phyloP scores from a whole-genome alignment of 2,113 vertebrate genomes.

The Myodes glareolus region DNA sequence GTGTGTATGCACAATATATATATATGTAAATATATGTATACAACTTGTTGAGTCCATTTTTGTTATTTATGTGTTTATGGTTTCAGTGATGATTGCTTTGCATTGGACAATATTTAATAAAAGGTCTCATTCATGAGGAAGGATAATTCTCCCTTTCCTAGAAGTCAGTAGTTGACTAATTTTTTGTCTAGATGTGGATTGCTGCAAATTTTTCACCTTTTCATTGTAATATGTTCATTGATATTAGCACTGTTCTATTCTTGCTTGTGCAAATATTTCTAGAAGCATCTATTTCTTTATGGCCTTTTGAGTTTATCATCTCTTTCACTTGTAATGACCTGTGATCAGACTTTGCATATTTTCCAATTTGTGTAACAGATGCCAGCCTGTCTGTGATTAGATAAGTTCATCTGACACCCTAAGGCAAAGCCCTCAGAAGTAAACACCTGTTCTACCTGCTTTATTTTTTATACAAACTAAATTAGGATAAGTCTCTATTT shows the following conservation, averaged over 20 bases:
- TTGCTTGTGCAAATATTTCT: neutral
- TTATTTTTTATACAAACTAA: neutral
- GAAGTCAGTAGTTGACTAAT: neutral
- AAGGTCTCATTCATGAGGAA: neutral
- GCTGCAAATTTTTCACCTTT: neutral
- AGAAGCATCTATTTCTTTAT: neutral
- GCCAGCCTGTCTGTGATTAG: constrained; percentile 33
- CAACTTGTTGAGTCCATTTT: neutral
- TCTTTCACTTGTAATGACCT: neutral
- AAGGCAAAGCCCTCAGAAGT: constrained; percentile 9
- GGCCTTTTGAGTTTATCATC: neutral
- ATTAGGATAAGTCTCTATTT: neutral
- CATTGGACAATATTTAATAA: neutral
- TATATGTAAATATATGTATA: neutral
- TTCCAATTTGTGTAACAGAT: constrained; percentile 32
- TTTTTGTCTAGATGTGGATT: fast-evolving
- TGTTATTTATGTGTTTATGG: neutral
- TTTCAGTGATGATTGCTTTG: neutral
- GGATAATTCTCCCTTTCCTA: neutral
- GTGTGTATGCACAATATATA: neutral
- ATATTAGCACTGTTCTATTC: neutral
- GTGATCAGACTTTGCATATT: neutral
- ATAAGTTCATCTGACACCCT: neutral
- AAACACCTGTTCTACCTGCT: constrained; percentile 6
- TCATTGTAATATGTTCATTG: neutral